Conservation (phyloP, 2,113 vertebrate species). For the Podarcis muralis region DNA sequence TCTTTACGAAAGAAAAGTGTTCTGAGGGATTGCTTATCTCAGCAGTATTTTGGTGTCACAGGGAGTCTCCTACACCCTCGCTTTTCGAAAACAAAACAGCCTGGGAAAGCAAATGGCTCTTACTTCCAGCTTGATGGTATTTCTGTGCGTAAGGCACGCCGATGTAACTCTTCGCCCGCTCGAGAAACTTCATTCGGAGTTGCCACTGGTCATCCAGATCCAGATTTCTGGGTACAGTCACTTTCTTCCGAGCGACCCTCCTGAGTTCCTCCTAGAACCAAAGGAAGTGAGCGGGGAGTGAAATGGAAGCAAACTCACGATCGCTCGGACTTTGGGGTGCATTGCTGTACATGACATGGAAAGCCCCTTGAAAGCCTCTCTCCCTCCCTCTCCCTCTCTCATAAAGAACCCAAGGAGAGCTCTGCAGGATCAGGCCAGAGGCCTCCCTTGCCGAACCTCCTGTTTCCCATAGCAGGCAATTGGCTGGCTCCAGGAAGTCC, state of each 20-base stretch:
- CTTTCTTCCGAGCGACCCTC: neutral
- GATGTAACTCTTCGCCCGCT: neutral
- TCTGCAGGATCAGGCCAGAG: no score
- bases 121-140: slow-evolving; percentile 1
- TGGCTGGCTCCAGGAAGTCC: no score
- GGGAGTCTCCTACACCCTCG: no score
- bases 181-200: neutral
- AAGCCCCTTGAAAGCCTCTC: no score
- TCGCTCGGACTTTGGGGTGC: no score
- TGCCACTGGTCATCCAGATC: neutral
- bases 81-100: neutral
- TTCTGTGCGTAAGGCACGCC: slow-evolving; percentile 4
- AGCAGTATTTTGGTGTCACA: neutral
- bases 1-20: neutral
- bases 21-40: no score
- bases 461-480: no score
- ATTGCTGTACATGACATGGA: no score
- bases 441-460: no score
- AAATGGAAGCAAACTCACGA: neutral
- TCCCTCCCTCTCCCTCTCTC: no score
- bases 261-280: neutral
- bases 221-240: neutral
- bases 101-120: neutral
- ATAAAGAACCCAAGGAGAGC: no score
- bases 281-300: neutral